Conservation (phyloP, 1,140 invertebrate genomes). For the Lepeophtheirus salmonis region DNA sequence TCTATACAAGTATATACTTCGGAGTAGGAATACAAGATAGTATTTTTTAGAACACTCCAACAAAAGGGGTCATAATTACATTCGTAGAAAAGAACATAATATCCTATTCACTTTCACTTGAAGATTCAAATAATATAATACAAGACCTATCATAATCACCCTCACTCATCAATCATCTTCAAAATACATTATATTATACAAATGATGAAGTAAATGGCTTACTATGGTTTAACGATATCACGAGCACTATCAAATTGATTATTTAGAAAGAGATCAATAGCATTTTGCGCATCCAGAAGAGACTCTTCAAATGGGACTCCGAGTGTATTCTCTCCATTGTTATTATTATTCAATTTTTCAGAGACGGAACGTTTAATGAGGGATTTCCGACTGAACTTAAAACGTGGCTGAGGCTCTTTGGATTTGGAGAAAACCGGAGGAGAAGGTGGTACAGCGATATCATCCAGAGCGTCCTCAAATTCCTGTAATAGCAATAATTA, state of each 20-base stretch:
- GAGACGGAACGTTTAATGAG: neutral
- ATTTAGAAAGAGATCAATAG: conserved; percentile 64
- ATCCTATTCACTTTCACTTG: too few species aligned
- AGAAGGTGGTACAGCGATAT: neutral
- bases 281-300: conserved; percentile 43
- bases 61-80: too few species aligned
- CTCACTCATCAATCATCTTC: too few species aligned
- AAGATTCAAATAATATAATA: too few species aligned
- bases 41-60: too few species aligned
- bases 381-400: neutral
- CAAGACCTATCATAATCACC: too few species aligned
- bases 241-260: conserved; percentile 64
- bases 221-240: conserved; percentile 52
- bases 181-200: neutral
- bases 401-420: neutral
- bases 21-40: too few species aligned
- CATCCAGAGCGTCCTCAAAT: neutral
- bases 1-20: too few species aligned
- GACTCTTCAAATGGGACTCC: conserved; percentile 39
- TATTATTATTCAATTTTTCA: neutral
- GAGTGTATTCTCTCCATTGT: neutral
- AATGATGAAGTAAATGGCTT: conserved; percentile 21
- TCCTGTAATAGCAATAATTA: too few species aligned
- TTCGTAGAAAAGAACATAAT: too few species aligned
- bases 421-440: neutral